These are phyloP conservation scores for Thelaira solivaga DNA, from an alignment of 2,888 invertebrate species.

Conservation along the genomic window DNA sequence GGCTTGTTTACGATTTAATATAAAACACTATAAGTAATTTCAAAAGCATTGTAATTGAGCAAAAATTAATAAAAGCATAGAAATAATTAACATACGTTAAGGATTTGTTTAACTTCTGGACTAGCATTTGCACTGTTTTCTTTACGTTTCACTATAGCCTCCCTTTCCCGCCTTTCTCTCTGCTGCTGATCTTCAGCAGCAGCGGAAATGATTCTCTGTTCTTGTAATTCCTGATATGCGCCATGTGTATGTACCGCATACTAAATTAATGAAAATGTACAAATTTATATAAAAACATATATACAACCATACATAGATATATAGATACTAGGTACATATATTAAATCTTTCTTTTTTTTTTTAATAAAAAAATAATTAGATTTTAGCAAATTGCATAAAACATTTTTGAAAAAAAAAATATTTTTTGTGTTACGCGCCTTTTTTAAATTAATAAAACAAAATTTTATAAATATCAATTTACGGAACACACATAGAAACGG, in stretches of 20 bases:
- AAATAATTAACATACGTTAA: constrained; percentile 82
- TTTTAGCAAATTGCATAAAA: too few species aligned
- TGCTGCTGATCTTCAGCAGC: constrained; percentile 86
- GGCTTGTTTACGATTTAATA: constrained; percentile 88
- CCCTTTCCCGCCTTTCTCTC: constrained; percentile 84
- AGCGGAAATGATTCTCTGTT: constrained; percentile 80
- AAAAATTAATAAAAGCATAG: not conserved
- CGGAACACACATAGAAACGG: too few species aligned
- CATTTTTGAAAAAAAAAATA: too few species aligned
- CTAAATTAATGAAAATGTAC: constrained; percentile 67
- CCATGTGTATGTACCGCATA: constrained; percentile 78
- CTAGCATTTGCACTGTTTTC: constrained; percentile 98
- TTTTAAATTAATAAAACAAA: too few species aligned
- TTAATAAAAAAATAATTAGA: too few species aligned
- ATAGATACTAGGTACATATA: too few species aligned
- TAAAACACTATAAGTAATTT: constrained; percentile 80
- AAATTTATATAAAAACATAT: too few species aligned
- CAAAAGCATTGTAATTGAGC: not conserved
- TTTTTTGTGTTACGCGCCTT: too few species aligned
- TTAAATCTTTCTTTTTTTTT: too few species aligned
- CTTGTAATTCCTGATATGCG: constrained; percentile 87
- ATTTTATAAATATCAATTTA: too few species aligned
- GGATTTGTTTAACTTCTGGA: constrained; percentile 95
- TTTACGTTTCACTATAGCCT: constrained; percentile 93
- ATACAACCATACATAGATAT: too few species aligned